Conservation (phyloP, 2,888 invertebrate species). For the Ditylenchus weischeri region DNA sequence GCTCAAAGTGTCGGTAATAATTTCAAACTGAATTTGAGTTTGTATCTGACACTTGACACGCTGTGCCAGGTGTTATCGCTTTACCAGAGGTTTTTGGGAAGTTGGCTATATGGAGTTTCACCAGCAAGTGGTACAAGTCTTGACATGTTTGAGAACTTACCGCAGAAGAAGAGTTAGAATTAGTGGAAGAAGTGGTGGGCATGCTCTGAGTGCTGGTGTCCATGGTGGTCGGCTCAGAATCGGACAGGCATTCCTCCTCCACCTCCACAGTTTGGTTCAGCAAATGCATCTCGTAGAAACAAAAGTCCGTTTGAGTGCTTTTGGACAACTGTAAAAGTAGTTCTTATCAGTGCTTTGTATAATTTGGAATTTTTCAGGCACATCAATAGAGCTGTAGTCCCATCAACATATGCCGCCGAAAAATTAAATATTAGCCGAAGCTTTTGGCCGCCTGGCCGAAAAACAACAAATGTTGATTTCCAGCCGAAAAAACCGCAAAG, state of each 20-base stretch:
- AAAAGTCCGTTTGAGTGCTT: constrained; percentile 35
- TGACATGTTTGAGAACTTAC: neutral
- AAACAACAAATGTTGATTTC: too few relatives aligned
- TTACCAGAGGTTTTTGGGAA: too few relatives aligned
- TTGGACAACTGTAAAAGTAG: constrained; percentile 21
- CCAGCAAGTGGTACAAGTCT: too few relatives aligned
- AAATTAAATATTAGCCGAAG: too few relatives aligned
- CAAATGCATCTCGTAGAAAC: constrained; percentile 23
- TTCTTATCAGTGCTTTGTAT: neutral
- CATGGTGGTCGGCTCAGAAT: constrained; percentile 5
- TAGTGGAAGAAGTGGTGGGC: constrained; percentile 13
- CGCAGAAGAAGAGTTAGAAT: neutral
- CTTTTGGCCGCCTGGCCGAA: too few relatives aligned
- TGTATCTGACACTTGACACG: too few relatives aligned
- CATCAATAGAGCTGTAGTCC: neutral
- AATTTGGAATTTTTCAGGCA: neutral
- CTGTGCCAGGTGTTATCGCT: too few relatives aligned
- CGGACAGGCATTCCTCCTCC: constrained; percentile 22
- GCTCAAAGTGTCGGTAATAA: too few relatives aligned
- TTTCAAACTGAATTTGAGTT: too few relatives aligned
- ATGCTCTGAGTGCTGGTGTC: constrained; percentile 7
- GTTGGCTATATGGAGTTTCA: too few relatives aligned
- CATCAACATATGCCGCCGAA: too few relatives aligned
- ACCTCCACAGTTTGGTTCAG: constrained; percentile 28
- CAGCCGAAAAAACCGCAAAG: too few relatives aligned